These are phyloP conservation scores for Zaprionus ghesquierei DNA, from an alignment of 1,140 invertebrate genomes.

Conservation along the genomic window DNA sequence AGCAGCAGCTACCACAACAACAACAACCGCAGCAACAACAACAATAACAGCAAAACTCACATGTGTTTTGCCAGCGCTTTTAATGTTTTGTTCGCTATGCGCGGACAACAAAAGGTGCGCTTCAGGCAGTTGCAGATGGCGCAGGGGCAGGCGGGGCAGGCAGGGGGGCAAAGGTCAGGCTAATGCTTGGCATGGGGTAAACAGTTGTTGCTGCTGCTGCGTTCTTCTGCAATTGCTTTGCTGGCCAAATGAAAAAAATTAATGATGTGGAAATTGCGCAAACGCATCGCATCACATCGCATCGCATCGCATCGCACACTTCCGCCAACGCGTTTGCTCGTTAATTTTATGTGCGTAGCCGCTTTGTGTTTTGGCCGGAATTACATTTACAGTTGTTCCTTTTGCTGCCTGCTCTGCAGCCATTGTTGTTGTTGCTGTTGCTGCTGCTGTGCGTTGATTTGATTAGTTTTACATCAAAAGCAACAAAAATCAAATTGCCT, in stretches of 20 bases:
- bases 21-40: background rate
- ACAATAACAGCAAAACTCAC: constrained; percentile 6
- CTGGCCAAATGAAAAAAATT: constrained; percentile 52
- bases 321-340: constrained; percentile 19
- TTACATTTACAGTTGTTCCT: background rate
- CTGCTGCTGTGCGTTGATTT: constrained; percentile 26
- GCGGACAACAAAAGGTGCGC: background rate
- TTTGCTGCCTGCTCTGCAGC: background rate
- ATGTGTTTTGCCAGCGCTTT: constrained; percentile 34
- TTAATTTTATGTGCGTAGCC: constrained; percentile 48
- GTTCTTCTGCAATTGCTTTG: constrained; percentile 22
- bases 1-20: constrained; percentile 5
- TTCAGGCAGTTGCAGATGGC: background rate
- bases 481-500: constrained; percentile 29
- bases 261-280: constrained; percentile 72
- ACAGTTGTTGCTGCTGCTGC: constrained; percentile 1
- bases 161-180: background rate
- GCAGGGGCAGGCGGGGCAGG: background rate
- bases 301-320: constrained; percentile 3
- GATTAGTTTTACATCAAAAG: constrained; percentile 52
- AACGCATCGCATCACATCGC: constrained; percentile 41
- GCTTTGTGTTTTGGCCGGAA: background rate
- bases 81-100: constrained; percentile 21
- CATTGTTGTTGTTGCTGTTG: background rate
- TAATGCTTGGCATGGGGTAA: background rate